Evolutionary conservation across 2,888 invertebrate species (phyloP), one percentile per base, ranked within the genome.

Genomic region (Chrysina gloriosa): DNA sequence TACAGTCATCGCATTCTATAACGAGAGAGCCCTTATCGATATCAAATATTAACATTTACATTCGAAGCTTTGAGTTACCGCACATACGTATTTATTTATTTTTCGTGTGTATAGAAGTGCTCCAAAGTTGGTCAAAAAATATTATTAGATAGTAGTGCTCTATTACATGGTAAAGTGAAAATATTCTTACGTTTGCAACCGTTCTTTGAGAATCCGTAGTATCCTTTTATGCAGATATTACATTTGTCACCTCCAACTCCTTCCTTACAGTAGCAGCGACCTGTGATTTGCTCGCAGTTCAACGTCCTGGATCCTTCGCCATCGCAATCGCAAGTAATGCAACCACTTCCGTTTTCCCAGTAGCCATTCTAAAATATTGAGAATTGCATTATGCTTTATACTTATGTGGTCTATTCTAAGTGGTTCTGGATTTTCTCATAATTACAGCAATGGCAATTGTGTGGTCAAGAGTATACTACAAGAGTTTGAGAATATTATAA

Each of bases 291-390:
- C 79, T 96, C 89, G 83, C 97, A 97, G 27, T 84, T 85, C 14
- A 87, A 86, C 73, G 87, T 85, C 21, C 85, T 77, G 1, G 93
- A 89, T 6, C 94, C 94, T 16, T 88, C 83, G 0, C 85, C 77
- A 81, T 93, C 89, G 84, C 98, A 98, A 66, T 88, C 87, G 81
- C 98, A 98, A n/a, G 89, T 86, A 47, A 87, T 84, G 80, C 98
- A 97, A 39, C 94, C 95, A 5, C 90, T 87, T 2, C 84, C 85
- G 39, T 92, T 82, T 71, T 94, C 94, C 92, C 94, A 95, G 82
- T 89, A 91, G 5, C 92, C 92, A 73, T 86, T 85, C 89, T 91
- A 79, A 11, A 76, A 75, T 16, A 71, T 72, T 7, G 11, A n/a
- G 16, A 14, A 16, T 9, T n/a, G 3, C 19, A 42, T 39, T 36